Base-by-base conservation (phyloP, 2,113 vertebrate species). In the Accipiter virgatus region DNA sequence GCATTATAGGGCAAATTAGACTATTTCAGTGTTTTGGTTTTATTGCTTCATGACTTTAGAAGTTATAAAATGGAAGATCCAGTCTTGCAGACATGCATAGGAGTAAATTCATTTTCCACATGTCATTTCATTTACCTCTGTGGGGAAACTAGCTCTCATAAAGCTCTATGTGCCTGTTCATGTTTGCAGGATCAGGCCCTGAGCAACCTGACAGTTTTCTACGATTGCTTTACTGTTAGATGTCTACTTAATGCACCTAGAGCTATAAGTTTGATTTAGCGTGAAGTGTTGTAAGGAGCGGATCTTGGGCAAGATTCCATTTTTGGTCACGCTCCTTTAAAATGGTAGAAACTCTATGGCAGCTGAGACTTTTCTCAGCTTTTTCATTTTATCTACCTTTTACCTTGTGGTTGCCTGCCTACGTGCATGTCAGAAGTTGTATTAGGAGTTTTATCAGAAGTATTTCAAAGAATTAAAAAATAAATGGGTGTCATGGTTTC, bases 331-430 rank as follows among this genome's bases (percentile, higher is more conserved):
- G 19, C 5, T 90, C 27, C 16, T 83, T 56, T 62, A 42, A 90
- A 86, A 77, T 12, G 0, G 0, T 56, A 67, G 16, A 59, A 58
- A 43, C 1, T 31, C 11, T 26, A 16, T 4, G 3, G 7, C 42
- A 71, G 55, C 6, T 32, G 32, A 75, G 32, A 2, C 2, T 81
- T 86, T 40, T 89, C 48, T 71, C 38, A 50, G 15, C 6, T 91
- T 65, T 92, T 67, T 40, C 16, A 62, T 19, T 72, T 75, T 65
- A 65, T 26, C 10, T 81, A 16, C 5, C 18, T 62, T 75, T 88
- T 81, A 66, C 7, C 13, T 16, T 56, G 8, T 13, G 70, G 8
- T 42, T 65, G 16, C 20, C 13, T 73, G 34, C 8, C 25, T 62
- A 6, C 19, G 10, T 16, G 9, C 1, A 3, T 19, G 25, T 78